Evolutionary conservation across 1,140 invertebrate species (phyloP), one percentile per base, ranked within the genome.

Genomic region (Drosophila tsacasi): DNA sequence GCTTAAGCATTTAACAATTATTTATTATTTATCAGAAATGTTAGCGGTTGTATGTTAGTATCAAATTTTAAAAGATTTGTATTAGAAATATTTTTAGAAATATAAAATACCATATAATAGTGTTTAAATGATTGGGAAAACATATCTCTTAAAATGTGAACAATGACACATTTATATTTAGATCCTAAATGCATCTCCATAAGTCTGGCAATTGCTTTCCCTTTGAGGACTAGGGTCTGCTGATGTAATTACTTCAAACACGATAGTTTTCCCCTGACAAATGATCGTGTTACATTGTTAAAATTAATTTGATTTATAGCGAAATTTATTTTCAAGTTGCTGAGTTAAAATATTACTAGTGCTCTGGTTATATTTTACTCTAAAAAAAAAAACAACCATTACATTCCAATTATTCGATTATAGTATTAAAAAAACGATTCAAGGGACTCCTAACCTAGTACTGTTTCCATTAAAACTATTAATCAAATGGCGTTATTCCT

Each of bases 401-500:
- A 1, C 19, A 52, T 19, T 7, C 27, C 10, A 52, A 2, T 19
- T 12, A 10, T 27, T 30, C 9, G 4, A 27, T 1, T 30, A 3
- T 13, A 12, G 9, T 27, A n/a, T 15, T 12, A 5, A 13, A 4
- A 13, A 3, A 19, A 23, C 21, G 21, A 15, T 30, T 52, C 25
- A 30, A n/a, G 25, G 10, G 12, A 15, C 46, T 19, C 3, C 52
- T 37, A 37, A 35, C 32, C 12, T 13, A 23, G 19, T 37, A 6
- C 32, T 55, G 21, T 4, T 5, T 23, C 52, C 54, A 49, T 72
- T 69, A 49, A 60, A 71, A 15, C 77, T 73, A 81, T 84, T 77
- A 84, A 77, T 84, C 81, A 84, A 65, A 66, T 46, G 44, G 10
- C 46, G n/a, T 46, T 40, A 61, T 76, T 49, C 57, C 27, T 27